Percentiles rank a stretch among this genome's conserved stretches.
Conservation (phyloP, 2,797 vertebrate species). For the Anolis apletophallus region DNA sequence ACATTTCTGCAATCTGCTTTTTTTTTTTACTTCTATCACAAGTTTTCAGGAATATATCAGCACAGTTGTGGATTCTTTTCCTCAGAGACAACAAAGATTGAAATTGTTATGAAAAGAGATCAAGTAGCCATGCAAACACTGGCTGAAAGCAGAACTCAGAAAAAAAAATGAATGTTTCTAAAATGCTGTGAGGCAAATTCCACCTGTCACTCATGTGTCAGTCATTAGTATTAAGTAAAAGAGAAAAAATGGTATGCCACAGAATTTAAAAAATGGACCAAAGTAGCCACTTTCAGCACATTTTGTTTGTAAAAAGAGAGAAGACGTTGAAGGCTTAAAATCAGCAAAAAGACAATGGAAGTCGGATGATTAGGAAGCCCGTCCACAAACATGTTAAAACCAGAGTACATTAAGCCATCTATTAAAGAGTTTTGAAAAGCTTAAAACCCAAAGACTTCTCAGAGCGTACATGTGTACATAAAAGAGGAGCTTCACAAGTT, state of each 20-base stretch:
- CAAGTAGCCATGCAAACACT: background rate
- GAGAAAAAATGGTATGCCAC: background rate
- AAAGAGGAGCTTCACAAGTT: background rate
- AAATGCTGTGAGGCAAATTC: conserved; percentile 41
- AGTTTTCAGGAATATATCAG: background rate
- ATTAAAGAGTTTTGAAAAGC: background rate
- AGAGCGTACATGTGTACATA: background rate
- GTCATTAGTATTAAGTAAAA: conserved; percentile 4
- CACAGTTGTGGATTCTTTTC: background rate
- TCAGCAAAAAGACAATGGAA: background rate
- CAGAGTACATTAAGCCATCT: background rate
- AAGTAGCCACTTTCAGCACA: background rate
- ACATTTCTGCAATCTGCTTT: background rate
- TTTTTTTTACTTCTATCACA: background rate
- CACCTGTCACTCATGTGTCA: conserved; percentile 35
- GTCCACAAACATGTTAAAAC: conserved; percentile 9
- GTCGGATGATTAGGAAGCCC: background rate
- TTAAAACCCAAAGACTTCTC: background rate
- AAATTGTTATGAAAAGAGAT: background rate
- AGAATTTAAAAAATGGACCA: background rate
- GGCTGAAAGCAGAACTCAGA: background rate
- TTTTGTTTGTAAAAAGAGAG: conserved; percentile 3
- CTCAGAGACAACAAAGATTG: conserved; percentile 3
- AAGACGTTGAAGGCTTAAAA: background rate
- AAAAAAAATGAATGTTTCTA: conserved; percentile 16